Base-by-base conservation (phyloP, 2,113 vertebrate genomes). In the Fulica atra region DNA sequence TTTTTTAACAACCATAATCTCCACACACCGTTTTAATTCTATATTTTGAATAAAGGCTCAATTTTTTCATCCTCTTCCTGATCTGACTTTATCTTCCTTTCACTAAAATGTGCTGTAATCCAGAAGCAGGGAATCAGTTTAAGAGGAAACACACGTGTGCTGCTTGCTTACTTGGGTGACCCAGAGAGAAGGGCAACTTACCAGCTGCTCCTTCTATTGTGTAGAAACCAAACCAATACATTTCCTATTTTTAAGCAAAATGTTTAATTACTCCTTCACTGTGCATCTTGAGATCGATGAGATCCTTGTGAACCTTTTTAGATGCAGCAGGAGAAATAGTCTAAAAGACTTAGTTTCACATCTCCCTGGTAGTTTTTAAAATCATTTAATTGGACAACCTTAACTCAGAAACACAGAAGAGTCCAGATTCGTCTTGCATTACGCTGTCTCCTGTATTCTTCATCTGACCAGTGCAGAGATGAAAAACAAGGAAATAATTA, bases 401-500 rank as follows among this genome's bases (percentile, higher is more conserved):
- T 63, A 71, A 68, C 14, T 90, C 42, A 63, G 12, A 82, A 81
- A 89, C 82, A 69, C 3, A 1, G 12, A 31, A 29, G 11, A 56
- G 48, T 57, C 26, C 35, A 78, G 76, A 79, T 72, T 81, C 73
- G 72, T 79, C 53, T 42, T 44, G 12, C 31, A 31, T 40, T 89
- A 38, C n/a, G n/a, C 50, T 84, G 42, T 82, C 74, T 50, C 40
- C 59, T 63, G 57, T 25, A 33, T 59, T 61, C 84, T 88, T 90
- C 54, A 46, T 35, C 51, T 74, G 66, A 82, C 9, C n/a, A 59
- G 9, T 20, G 56, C 74, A 92, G 64, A 86, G 76, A 74, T 33
- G 51, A 94, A 93, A 86, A 89, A 18, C 42, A 88, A 93, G 72
- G 64, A 94, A 94, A 56, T 74, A 70, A 95, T 91, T 88, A 88